Conservation (phyloP, 2,888 invertebrate genomes). For the Apomyelois bistriatella region DNA sequence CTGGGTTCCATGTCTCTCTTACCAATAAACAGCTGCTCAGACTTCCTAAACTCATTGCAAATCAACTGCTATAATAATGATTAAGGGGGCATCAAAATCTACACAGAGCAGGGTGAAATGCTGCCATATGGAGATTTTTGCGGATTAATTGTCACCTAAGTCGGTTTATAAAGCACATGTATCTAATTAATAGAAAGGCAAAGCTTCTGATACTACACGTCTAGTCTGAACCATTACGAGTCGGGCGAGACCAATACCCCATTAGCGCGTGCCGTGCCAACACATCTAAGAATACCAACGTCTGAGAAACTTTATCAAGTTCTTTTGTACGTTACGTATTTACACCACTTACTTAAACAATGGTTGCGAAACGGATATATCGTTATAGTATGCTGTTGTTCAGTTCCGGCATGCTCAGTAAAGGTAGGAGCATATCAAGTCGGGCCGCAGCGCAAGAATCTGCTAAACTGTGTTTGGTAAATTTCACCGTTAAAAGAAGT, state of each 20-base stretch:
- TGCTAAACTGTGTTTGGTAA: too few species aligned
- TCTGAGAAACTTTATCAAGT: slow-evolving; percentile 3
- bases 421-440: not conserved
- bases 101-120: too few species aligned
- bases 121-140: too few species aligned
- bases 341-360: not conserved
- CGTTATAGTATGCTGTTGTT: not conserved
- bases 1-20: not conserved
- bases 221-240: not conserved
- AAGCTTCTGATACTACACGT: not conserved
- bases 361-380: not conserved
- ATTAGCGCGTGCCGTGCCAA: slow-evolving; percentile 9
- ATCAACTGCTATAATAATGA: too few species aligned
- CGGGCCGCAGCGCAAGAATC: too few species aligned
- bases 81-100: too few species aligned
- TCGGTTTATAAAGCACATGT: too few species aligned
- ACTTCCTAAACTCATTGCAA: too few species aligned
- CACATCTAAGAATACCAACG: slow-evolving; percentile 1
- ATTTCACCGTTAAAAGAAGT: too few species aligned
- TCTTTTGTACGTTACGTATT: not conserved
- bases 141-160: too few species aligned
- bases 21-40: too few species aligned
- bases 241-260: not conserved
- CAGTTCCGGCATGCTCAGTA: not conserved
- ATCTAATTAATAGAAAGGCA: too few species aligned